A percentile compares a stretch with the other conserved stretches of the same genome.
These are phyloP conservation scores for Rhynchonycteris naso DNA, from an alignment of 2,797 vertebrate genomes.

Conservation along the genomic window DNA sequence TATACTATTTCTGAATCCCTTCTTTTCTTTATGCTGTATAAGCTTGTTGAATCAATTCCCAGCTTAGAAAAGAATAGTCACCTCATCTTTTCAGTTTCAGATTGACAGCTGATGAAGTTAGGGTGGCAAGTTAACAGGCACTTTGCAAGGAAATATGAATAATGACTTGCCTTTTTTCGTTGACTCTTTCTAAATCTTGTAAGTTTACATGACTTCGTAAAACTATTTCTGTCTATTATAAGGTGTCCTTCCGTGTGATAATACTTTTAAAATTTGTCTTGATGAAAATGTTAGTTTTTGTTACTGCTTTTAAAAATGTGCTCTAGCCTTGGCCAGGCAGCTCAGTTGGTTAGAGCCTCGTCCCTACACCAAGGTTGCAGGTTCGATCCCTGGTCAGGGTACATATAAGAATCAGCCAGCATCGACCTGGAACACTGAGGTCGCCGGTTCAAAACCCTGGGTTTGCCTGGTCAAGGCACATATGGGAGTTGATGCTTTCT, in stretches of 20 bases:
- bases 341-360: too few species aligned
- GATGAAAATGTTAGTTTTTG: constrained; percentile 80
- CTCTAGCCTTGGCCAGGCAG: too few species aligned
- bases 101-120: constrained; percentile 67
- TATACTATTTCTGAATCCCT: background rate
- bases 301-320: constrained; percentile 68
- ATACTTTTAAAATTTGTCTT: constrained; percentile 81
- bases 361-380: too few species aligned
- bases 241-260: constrained; percentile 82
- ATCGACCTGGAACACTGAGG: too few species aligned
- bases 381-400: too few species aligned
- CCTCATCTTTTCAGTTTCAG: background rate
- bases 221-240: constrained; percentile 86
- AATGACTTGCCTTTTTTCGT: constrained; percentile 75
- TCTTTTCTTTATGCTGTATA: background rate
- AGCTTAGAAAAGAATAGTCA: background rate
- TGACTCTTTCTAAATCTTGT: constrained; percentile 82
- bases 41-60: background rate
- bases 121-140: constrained; percentile 68
- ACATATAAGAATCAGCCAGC: too few species aligned
- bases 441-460: too few species aligned
- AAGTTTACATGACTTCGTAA: constrained; percentile 84
- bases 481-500: too few species aligned
- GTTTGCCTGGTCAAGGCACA: too few species aligned
- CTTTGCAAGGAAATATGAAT: constrained; percentile 80